Percentiles rank a stretch among this genome's conserved stretches.
Conservation (phyloP, 2,797 vertebrate species). For the Pseudochaenichthys georgianus region DNA sequence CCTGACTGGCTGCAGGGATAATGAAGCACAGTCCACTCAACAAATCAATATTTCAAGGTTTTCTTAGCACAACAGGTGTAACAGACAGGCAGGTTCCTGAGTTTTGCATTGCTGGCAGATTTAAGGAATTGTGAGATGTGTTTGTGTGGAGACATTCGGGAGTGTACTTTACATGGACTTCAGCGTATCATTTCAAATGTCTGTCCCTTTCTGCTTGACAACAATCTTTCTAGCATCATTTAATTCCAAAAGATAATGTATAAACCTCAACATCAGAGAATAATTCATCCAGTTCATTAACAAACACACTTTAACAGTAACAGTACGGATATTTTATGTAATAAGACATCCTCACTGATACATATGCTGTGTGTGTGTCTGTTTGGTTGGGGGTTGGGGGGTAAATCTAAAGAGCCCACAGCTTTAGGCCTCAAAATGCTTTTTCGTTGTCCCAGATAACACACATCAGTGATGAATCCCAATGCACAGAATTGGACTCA, state of each 20-base stretch:
- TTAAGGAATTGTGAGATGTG: background rate
- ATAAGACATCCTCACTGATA: slow-evolving; percentile 47
- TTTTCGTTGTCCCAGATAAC: slow-evolving; percentile 51
- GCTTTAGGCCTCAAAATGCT: slow-evolving; percentile 53
- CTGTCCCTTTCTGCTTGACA: slow-evolving; percentile 10
- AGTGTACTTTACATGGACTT: background rate
- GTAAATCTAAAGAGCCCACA: slow-evolving; percentile 50
- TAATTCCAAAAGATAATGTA: slow-evolving; percentile 15
- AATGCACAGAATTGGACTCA: slow-evolving; percentile 17
- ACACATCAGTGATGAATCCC: slow-evolving; percentile 30
- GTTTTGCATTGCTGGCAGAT: background rate
- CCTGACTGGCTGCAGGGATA: slow-evolving; percentile 6
- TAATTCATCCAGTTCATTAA: slow-evolving; percentile 33
- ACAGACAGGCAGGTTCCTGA: slow-evolving; percentile 11
- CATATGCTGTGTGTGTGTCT: slow-evolving; percentile 42
- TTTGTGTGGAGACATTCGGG: background rate
- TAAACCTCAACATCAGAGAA: slow-evolving; percentile 25
- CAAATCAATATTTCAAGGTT: slow-evolving; percentile 50
- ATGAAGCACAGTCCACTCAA: slow-evolving; percentile 32
- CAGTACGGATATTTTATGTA: slow-evolving; percentile 36
- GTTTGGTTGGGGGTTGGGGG: slow-evolving; percentile 27
- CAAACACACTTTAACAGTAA: slow-evolving; percentile 46
- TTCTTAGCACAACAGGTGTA: slow-evolving; percentile 57
- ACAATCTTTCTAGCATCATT: slow-evolving; percentile 11
- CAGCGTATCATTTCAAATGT: slow-evolving; percentile 16